Evolutionary conservation across 2,888 invertebrate species (phyloP).

Genomic region (Sericinus montela): DNA sequence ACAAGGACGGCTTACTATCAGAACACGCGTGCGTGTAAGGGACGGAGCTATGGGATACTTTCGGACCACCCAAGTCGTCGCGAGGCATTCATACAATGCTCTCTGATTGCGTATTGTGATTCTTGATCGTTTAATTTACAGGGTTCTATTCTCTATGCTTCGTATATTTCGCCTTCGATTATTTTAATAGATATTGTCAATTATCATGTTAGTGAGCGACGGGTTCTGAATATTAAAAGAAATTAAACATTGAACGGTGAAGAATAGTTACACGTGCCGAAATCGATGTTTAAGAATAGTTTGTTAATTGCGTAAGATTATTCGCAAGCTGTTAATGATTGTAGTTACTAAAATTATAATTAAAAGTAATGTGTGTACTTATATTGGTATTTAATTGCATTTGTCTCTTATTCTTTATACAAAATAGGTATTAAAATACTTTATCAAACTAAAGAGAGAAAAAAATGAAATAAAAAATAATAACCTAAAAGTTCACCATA

Average conservation of each 20-base stretch:
- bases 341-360: too few species aligned
- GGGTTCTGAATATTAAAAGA: slow-evolving; percentile 13
- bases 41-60: slow-evolving; percentile 32
- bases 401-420: too few species aligned
- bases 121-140: slow-evolving; percentile 59
- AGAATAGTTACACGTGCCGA: too few species aligned
- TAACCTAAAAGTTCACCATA: too few species aligned
- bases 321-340: too few species aligned
- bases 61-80: slow-evolving; percentile 68
- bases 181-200: slow-evolving; percentile 20
- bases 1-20: slow-evolving; percentile 17
- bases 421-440: too few species aligned
- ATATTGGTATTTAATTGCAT: too few species aligned
- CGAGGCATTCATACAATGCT: slow-evolving; percentile 54
- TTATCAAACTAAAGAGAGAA: too few species aligned
- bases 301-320: too few species aligned
- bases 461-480: too few species aligned
- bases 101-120: slow-evolving; percentile 40
- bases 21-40: slow-evolving; percentile 27
- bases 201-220: slow-evolving; percentile 11
- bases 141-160: slow-evolving; percentile 24
- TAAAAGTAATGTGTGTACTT: too few species aligned
- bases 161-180: slow-evolving; percentile 22
- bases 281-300: too few species aligned
- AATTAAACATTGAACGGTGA: neutral